Evolutionary conservation across 2,113 vertebrate genomes (phyloP).

Genomic region (Haliaeetus leucogaster): DNA sequence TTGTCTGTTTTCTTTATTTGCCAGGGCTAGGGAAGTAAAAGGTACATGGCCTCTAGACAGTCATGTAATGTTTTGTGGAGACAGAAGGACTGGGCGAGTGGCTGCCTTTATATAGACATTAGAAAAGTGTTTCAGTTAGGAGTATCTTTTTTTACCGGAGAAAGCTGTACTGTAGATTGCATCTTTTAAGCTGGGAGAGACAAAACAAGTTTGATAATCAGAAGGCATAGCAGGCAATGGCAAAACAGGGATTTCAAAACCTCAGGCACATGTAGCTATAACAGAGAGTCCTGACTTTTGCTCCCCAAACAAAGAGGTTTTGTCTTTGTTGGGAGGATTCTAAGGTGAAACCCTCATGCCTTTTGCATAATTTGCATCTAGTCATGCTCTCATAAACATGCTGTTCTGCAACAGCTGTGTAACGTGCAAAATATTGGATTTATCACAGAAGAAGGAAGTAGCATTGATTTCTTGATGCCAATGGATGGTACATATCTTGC

Average conservation of each 20-base stretch:
- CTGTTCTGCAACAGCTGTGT: neutral
- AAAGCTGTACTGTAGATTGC: neutral
- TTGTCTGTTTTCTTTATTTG: neutral
- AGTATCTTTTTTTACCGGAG: neutral
- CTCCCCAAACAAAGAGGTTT: neutral
- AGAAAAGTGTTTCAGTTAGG: neutral
- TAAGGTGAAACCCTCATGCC: neutral
- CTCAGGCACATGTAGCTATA: neutral
- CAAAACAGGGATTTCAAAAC: neutral
- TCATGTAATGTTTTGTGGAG: neutral
- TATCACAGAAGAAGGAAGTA: neutral
- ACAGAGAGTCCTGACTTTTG: neutral
- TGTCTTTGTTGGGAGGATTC: neutral
- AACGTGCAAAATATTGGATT: neutral
- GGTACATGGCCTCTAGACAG: neutral
- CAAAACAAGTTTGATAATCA: neutral
- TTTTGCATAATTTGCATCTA: neutral
- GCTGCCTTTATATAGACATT: neutral
- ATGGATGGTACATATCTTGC: neutral
- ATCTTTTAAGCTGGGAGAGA: neutral
- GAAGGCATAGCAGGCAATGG: neutral
- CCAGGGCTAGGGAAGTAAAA: neutral
- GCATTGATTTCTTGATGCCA: neutral
- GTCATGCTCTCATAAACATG: neutral
- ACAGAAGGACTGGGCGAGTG: neutral